A percentile compares a stretch with the other conserved stretches of the same genome.
Conservation (phyloP, 2,797 vertebrate genomes). For the Sebastes paucispinis region DNA sequence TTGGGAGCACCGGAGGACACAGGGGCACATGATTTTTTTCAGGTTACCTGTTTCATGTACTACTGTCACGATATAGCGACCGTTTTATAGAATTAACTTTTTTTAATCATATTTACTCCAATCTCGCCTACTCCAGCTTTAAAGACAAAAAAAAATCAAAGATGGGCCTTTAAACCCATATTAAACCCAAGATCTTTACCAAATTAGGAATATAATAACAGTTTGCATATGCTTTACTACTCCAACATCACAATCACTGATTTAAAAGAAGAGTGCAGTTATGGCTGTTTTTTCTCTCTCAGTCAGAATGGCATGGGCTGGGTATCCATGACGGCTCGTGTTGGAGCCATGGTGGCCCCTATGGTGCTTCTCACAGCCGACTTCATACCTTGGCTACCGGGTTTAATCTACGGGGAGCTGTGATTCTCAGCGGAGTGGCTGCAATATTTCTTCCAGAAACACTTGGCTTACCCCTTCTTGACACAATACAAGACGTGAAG, state of each 20-base stretch:
- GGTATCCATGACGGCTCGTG: conserved; percentile 81
- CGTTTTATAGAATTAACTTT: no score
- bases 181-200: not conserved
- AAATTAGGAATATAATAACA: not conserved
- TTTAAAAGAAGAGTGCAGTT: not conserved
- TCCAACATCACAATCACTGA: not conserved
- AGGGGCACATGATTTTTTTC: no score
- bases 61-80: no score
- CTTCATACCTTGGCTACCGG: conserved; percentile 73
- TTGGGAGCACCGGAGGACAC: no score
- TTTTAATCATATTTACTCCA: no score
- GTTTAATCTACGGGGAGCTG: conserved; percentile 84
- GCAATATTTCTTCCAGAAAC: conserved; percentile 87
- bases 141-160: no score
- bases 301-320: conserved; percentile 91
- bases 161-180: not conserved
- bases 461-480: conserved; percentile 79
- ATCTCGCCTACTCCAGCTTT: no score
- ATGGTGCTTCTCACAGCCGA: conserved; percentile 82
- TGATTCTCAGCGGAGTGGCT: conserved; percentile 81
- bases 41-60: no score
- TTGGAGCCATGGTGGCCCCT: conserved; percentile 86
- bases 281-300: conserved; percentile 8
- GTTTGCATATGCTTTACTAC: no score
- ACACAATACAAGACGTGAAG: conserved; percentile 87